Percentiles rank a stretch among this genome's conserved stretches.
These are phyloP conservation scores for Noctua janthe DNA, from an alignment of 2,888 invertebrate genomes.

Conservation along the genomic window DNA sequence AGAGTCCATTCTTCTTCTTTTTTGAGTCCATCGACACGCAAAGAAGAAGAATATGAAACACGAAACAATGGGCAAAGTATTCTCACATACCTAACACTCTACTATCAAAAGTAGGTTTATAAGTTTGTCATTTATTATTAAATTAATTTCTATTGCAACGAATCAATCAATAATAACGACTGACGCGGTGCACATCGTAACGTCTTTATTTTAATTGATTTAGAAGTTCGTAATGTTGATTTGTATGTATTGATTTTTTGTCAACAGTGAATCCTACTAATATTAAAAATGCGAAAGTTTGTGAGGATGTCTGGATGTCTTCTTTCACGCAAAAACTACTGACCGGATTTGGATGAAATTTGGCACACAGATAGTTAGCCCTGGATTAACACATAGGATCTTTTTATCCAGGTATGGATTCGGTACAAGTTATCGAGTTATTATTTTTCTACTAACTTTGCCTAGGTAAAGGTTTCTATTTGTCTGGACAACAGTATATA, in stretches of 20 bases:
- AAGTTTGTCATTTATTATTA: slow-evolving; percentile 2
- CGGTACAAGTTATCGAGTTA: too few species aligned
- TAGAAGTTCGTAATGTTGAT: neutral
- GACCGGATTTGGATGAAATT: too few species aligned
- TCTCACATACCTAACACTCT: neutral
- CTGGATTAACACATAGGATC: too few species aligned
- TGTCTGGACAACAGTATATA: neutral
- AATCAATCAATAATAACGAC: slow-evolving; percentile 25
- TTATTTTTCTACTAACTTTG: neutral
- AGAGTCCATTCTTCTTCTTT: too few species aligned
- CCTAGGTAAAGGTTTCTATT: neutral
- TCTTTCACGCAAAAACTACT: too few species aligned
- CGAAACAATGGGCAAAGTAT: neutral
- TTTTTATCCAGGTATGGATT: too few species aligned
- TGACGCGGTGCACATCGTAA: neutral
- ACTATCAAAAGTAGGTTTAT: slow-evolving; percentile 39
- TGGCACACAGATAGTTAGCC: too few species aligned
- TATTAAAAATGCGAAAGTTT: too few species aligned
- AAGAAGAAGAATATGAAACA: neutral
- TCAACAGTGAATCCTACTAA: too few species aligned
- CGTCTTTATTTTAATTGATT: slow-evolving; percentile 16
- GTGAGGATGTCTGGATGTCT: too few species aligned
- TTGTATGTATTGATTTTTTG: neutral
- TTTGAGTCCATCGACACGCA: too few species aligned
- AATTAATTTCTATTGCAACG: slow-evolving; percentile 12